phyloP scores from a whole-genome alignment of 2,113 vertebrate genomes.

The Aegithalos caudatus region DNA sequence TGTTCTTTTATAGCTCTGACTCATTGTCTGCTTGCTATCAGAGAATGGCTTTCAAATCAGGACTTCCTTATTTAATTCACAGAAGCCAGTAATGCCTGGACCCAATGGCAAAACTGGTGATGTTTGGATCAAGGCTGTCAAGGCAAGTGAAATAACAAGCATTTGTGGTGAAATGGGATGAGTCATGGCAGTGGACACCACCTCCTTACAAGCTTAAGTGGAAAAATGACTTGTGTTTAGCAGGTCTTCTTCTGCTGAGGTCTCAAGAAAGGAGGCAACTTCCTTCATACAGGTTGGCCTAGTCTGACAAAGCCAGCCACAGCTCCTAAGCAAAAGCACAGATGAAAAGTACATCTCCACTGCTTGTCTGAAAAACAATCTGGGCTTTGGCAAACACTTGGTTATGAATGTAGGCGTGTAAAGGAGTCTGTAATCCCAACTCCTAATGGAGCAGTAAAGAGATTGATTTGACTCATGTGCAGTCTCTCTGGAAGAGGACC shows the following conservation, averaged over 20 bases:
- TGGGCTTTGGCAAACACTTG: background rate
- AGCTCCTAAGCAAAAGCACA: background rate
- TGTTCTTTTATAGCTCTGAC: constrained; percentile 19
- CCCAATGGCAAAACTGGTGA: background rate
- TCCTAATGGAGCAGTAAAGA: background rate
- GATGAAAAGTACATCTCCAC: background rate
- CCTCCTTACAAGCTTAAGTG: background rate
- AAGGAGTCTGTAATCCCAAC: background rate
- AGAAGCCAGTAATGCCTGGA: background rate
- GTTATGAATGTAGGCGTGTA: background rate
- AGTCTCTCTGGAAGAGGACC: background rate
- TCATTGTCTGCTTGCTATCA: constrained; percentile 9
- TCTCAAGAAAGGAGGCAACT: background rate
- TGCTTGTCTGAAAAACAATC: background rate
- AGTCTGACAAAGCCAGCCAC: background rate
- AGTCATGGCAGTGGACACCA: background rate
- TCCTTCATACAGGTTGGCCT: background rate
- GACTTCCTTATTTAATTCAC: background rate
- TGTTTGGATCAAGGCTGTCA: background rate
- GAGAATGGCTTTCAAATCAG: background rate
- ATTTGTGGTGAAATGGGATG: background rate
- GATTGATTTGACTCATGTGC: background rate
- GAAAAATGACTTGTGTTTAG: background rate
- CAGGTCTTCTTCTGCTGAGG: background rate
- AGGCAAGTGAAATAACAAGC: background rate